Evolutionary conservation across 2,797 vertebrate species (phyloP).

Genomic region (Cryptoprocta ferox): DNA sequence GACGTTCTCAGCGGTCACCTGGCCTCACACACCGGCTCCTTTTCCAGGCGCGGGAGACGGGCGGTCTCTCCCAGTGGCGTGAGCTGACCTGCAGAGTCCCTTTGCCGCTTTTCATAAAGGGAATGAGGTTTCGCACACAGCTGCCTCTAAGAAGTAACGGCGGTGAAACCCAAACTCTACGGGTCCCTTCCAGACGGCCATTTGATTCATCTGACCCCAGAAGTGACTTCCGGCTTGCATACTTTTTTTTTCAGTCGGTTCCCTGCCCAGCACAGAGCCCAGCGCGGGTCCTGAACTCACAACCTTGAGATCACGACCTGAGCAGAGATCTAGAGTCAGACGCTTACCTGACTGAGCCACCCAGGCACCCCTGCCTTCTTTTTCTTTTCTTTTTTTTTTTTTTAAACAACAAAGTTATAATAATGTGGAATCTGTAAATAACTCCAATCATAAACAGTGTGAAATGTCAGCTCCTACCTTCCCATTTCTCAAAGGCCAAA

Average conservation of each 20-base stretch:
- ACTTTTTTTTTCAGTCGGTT: not conserved
- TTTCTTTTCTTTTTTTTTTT: too few species aligned
- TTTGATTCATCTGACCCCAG: not conserved
- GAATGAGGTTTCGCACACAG: not conserved
- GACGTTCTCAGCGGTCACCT: not conserved
- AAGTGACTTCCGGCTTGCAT: not conserved
- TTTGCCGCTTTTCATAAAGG: not conserved
- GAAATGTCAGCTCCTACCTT: not conserved
- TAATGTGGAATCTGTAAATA: too few species aligned
- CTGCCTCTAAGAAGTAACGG: not conserved
- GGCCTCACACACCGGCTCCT: not conserved
- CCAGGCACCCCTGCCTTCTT: too few species aligned
- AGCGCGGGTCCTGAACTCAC: too few species aligned
- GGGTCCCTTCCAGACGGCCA: not conserved
- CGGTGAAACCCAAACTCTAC: not conserved
- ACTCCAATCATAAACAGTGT: not conserved
- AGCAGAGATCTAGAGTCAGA: too few species aligned
- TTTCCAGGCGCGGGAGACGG: not conserved
- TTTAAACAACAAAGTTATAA: not conserved
- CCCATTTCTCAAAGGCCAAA: not conserved
- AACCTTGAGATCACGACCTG: too few species aligned
- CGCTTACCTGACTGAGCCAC: too few species aligned
- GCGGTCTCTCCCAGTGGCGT: accelerated
- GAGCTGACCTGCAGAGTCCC: not conserved
- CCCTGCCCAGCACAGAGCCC: too few species aligned